Conservation (phyloP, 2,113 vertebrate species). For the Lophochroa leadbeateri region DNA sequence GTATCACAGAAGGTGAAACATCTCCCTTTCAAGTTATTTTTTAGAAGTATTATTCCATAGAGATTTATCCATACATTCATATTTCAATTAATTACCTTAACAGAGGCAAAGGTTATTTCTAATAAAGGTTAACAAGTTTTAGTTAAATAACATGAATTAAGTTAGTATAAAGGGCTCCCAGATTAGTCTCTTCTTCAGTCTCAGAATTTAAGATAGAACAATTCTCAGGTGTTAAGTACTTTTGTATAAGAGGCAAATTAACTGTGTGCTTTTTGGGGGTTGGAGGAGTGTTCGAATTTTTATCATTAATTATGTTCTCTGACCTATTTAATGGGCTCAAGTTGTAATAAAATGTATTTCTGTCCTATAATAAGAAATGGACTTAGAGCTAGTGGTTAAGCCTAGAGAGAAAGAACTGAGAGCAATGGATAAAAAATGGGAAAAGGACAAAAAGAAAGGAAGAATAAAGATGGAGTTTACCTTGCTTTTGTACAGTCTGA, state of each 20-base stretch:
- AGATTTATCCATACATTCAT: background rate
- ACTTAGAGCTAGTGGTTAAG: background rate
- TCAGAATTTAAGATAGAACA: background rate
- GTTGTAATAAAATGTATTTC: background rate
- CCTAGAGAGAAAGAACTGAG: background rate
- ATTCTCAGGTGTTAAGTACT: background rate
- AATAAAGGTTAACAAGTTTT: background rate
- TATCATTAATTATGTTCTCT: background rate
- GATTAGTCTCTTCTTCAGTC: background rate
- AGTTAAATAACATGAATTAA: slow-evolving; percentile 4
- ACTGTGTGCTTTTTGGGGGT: background rate
- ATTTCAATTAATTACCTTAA: slow-evolving; percentile 43
- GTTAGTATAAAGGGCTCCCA: background rate
- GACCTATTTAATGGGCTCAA: background rate
- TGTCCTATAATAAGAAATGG: background rate
- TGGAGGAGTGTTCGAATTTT: background rate
- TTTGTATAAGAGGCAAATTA: background rate
- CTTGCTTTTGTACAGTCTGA: background rate
- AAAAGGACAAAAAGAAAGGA: background rate
- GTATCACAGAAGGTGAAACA: background rate
- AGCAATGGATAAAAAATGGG: background rate
- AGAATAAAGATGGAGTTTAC: background rate
- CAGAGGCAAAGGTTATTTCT: slow-evolving; percentile 1
- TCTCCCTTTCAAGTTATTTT: background rate
- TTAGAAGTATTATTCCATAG: background rate